Conservation (phyloP, 2,888 invertebrate species). For the Vesta saturnalis region DNA sequence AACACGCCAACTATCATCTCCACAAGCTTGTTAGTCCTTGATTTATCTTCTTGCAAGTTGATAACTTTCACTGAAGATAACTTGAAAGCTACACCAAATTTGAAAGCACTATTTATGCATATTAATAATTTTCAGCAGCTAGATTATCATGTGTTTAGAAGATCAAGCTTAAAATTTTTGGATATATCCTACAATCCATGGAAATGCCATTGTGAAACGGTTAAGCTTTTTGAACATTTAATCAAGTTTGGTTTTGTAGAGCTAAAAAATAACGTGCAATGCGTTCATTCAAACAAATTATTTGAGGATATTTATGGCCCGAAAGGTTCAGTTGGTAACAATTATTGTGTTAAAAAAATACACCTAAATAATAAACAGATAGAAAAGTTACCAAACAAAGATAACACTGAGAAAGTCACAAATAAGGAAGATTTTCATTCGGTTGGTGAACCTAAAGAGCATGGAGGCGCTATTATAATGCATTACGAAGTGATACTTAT, state of each 20-base stretch:
- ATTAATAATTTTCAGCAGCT: conserved; percentile 55
- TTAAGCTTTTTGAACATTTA: conserved; percentile 51
- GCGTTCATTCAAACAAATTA: conserved; percentile 38
- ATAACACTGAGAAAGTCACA: background rate
- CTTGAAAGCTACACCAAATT: conserved; percentile 52
- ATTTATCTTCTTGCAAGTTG: conserved; percentile 54
- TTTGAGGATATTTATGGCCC: conserved; percentile 46
- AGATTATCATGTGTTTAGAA: conserved; percentile 48
- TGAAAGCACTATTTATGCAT: conserved; percentile 53
- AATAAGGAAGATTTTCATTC: background rate
- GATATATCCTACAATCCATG: conserved; percentile 53
- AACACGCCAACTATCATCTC: conserved; percentile 54
- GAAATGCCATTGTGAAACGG: conserved; percentile 53
- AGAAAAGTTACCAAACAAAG: background rate
- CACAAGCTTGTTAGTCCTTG: conserved; percentile 52
- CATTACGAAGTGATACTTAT: conserved; percentile 6
- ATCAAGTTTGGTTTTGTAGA: conserved; percentile 45
- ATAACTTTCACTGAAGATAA: conserved; percentile 47
- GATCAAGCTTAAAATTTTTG: conserved; percentile 45
- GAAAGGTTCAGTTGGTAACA: conserved; percentile 29
- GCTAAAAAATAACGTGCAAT: conserved; percentile 46
- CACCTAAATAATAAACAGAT: background rate
- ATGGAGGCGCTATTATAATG: background rate
- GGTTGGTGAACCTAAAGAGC: background rate
- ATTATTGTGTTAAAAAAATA: conserved; percentile 5